A percentile compares a stretch with the other conserved stretches of the same genome.
Conservation (phyloP, 2,113 vertebrate species). For the Alligator mississippiensis region DNA sequence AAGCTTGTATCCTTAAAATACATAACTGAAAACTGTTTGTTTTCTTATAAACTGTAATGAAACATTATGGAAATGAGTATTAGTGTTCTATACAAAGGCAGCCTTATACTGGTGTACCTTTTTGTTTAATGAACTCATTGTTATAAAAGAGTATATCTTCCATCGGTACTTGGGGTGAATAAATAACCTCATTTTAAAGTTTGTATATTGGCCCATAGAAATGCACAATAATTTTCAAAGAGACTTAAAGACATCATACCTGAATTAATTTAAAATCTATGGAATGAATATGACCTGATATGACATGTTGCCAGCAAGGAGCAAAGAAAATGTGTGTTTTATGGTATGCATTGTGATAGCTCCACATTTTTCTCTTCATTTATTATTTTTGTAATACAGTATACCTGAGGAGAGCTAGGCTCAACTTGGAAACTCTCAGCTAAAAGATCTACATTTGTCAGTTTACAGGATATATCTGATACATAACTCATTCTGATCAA, state of each 20-base stretch:
- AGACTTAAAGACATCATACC: neutral
- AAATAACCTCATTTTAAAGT: neutral
- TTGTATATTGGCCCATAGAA: neutral
- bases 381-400: neutral
- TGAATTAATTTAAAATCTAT: neutral
- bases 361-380: neutral
- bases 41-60: neutral
- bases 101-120: neutral
- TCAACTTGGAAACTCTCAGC: neutral
- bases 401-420: neutral
- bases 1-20: neutral
- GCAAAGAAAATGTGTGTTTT: neutral
- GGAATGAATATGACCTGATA: neutral
- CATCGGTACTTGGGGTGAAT: neutral
- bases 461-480: neutral
- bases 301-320: neutral
- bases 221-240: neutral
- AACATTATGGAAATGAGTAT: neutral
- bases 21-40: neutral
- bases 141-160: neutral
- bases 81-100: neutral
- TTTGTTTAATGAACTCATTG: neutral
- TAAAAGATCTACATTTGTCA: neutral
- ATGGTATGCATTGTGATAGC: neutral
- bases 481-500: neutral